These are phyloP conservation scores for Acronicta leporina DNA, from an alignment of 2,888 invertebrate genomes.

Conservation along the genomic window DNA sequence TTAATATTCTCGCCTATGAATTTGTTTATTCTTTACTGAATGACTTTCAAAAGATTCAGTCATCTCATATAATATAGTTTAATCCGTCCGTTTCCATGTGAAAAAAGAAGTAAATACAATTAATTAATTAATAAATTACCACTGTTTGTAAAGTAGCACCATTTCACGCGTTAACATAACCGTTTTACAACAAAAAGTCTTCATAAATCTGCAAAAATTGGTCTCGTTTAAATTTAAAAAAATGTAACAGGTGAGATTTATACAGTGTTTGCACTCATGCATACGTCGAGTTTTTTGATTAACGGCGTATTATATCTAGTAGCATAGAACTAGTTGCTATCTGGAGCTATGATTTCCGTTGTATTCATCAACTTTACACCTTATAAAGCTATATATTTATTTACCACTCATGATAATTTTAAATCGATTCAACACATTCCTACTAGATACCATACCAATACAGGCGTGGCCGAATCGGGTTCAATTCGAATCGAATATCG, in stretches of 20 bases:
- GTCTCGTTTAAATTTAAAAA: background rate
- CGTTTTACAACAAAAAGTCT: background rate
- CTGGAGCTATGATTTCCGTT: constrained; percentile 2
- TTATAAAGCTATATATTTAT: background rate
- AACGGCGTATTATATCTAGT: background rate
- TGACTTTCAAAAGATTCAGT: too few species aligned
- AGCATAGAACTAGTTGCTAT: background rate
- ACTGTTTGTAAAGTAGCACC: background rate
- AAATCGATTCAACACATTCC: background rate
- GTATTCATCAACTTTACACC: constrained; percentile 1
- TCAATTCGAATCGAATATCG: constrained; percentile 21
- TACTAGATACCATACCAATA: background rate
- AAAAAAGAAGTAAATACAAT: too few species aligned
- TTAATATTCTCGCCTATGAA: too few species aligned
- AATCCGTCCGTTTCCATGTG: too few species aligned
- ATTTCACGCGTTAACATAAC: constrained; percentile 1
- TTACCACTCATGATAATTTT: constrained; percentile 1
- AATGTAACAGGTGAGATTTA: background rate
- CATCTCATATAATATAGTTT: too few species aligned
- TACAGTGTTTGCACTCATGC: background rate
- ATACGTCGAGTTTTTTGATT: background rate
- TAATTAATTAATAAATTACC: background rate
- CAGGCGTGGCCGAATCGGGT: constrained; percentile 13
- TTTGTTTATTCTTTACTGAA: too few species aligned
- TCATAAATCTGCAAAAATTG: background rate